A percentile compares a stretch with the other conserved stretches of the same genome.
Evolutionary conservation across 2,113 vertebrate species (phyloP).

Genomic region (Nannospalax galili): DNA sequence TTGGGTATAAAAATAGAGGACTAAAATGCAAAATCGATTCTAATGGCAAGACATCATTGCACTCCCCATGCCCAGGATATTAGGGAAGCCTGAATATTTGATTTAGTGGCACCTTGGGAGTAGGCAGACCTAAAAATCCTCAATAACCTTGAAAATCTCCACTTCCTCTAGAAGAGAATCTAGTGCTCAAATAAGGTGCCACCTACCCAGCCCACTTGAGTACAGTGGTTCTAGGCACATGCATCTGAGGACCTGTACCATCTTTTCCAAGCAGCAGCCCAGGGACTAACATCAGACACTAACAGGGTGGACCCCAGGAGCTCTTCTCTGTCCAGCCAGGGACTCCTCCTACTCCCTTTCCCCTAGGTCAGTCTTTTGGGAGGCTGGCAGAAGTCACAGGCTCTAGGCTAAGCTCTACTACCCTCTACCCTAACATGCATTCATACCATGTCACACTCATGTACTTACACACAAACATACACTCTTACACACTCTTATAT

Average conservation of each 20-base stretch:
- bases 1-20: conserved; percentile 76
- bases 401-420: not conserved
- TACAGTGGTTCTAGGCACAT: not conserved
- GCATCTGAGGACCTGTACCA: not conserved
- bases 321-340: not conserved
- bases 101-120: conserved; percentile 70
- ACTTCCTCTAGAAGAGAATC: conserved; percentile 28
- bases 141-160: conserved; percentile 73
- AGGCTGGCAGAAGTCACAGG: not conserved
- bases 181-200: not conserved
- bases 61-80: conserved; percentile 53
- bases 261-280: not conserved
- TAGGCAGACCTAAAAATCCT: conserved; percentile 59
- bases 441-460: no score
- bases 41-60: conserved; percentile 65
- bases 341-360: not conserved
- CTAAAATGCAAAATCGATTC: conserved; percentile 74
- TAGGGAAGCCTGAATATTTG: conserved; percentile 69
- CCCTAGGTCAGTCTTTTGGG: not conserved
- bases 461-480: not conserved
- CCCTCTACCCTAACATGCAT: not conserved
- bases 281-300: not conserved
- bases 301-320: fast-evolving
- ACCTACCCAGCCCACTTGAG: not conserved
- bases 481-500: no score